A percentile compares a stretch with the other conserved stretches of the same genome.
Evolutionary conservation across 2,113 vertebrate genomes (phyloP).

Genomic region (Pangasianodon gigas): DNA sequence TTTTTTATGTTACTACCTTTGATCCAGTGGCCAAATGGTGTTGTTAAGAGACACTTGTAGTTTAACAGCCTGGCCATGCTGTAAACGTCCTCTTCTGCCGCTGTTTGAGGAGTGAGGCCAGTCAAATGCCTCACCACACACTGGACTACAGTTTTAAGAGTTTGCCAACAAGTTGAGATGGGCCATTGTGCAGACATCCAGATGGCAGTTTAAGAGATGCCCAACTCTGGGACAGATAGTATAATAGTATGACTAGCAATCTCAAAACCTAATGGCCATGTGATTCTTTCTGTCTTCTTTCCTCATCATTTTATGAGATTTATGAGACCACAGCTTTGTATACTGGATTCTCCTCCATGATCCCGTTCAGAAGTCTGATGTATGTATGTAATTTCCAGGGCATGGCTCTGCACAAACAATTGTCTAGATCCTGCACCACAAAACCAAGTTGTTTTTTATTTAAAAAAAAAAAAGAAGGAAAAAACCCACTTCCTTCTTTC

Average conservation of each 20-base stretch:
- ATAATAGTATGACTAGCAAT: neutral
- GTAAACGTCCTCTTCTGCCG: conserved; percentile 46
- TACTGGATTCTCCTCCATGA: neutral
- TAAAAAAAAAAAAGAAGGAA: neutral
- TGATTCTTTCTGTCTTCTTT: conserved; percentile 8
- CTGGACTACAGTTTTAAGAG: conserved; percentile 8
- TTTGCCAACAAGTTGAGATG: conserved; percentile 1
- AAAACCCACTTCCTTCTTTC: neutral
- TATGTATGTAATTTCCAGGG: neutral
- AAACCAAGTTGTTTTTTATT: neutral
- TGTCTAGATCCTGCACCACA: neutral
- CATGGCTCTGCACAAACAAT: neutral
- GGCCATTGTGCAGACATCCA: neutral
- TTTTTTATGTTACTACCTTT: conserved; percentile 49
- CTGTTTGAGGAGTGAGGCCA: conserved; percentile 6
- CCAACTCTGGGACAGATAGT: neutral
- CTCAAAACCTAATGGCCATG: neutral
- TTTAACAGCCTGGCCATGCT: conserved; percentile 60
- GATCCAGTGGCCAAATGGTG: conserved; percentile 63
- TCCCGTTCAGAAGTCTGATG: neutral
- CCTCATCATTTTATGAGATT: neutral
- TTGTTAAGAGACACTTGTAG: conserved; percentile 55
- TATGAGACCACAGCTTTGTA: neutral
- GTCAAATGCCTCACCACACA: conserved; percentile 9
- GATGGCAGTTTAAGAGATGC: conserved; percentile 3